Evolutionary conservation across 2,113 vertebrate species (phyloP).

Genomic region (Tenebrosternarchus preto): DNA sequence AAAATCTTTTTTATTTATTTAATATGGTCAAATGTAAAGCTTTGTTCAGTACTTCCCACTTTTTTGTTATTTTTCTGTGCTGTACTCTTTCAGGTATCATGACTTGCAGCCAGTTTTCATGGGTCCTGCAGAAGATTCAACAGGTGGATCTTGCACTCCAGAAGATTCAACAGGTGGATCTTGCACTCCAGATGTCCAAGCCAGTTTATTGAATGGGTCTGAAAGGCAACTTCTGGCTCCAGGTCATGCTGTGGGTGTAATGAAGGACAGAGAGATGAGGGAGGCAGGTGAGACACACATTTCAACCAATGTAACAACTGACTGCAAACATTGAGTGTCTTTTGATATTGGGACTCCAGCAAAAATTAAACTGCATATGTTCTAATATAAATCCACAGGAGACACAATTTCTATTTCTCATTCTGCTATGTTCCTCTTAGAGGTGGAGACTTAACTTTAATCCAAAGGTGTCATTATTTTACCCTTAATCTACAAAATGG

Average conservation of each 20-base stretch:
- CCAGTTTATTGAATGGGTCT: conserved; percentile 66
- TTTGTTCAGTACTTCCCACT: background rate
- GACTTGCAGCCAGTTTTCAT: conserved; percentile 69
- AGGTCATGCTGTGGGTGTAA: conserved; percentile 58
- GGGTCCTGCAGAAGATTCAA: conserved; percentile 51
- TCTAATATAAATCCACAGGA: background rate
- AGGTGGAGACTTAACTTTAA: no score
- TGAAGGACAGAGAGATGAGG: conserved; percentile 51
- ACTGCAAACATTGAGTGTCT: background rate
- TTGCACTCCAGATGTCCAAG: conserved; percentile 71
- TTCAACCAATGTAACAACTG: background rate
- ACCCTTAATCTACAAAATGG: background rate
- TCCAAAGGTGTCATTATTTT: no score
- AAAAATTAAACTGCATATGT: background rate
- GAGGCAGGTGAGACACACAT: conserved; percentile 22
- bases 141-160: conserved; percentile 68
- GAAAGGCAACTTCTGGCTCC: conserved; percentile 61
- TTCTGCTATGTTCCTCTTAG: no score
- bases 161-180: conserved; percentile 56
- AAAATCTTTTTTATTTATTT: background rate
- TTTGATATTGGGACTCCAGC: background rate
- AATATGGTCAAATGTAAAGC: background rate
- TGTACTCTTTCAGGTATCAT: conserved; percentile 62
- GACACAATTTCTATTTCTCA: no score
- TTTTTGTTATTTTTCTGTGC: background rate